Evolutionary conservation across 2,888 invertebrate genomes (phyloP).

Genomic region (Epinotia ramella): DNA sequence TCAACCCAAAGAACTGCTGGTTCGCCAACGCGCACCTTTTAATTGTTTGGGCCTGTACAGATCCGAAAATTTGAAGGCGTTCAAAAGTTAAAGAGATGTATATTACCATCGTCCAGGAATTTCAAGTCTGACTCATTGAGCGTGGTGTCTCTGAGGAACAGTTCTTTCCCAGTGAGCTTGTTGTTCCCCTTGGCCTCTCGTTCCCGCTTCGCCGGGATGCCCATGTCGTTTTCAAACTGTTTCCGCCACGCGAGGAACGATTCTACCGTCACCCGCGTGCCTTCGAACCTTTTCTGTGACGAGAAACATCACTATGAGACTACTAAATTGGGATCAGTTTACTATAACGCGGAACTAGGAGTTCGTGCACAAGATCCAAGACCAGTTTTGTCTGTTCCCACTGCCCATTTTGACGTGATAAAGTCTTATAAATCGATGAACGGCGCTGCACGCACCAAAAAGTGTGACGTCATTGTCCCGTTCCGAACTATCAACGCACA

Average conservation of each 20-base stretch:
- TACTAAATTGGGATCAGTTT: no score
- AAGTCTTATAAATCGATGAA: no score
- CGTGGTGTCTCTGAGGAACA: constrained; percentile 96
- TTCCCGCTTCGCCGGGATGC: constrained; percentile 89
- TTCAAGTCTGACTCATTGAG: constrained; percentile 98
- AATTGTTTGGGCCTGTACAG: background rate
- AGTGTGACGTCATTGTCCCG: no score
- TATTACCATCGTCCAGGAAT: constrained; percentile 94
- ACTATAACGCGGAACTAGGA: no score
- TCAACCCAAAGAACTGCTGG: no score
- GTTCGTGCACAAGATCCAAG: no score
- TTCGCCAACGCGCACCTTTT: no score
- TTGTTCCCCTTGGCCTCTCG: constrained; percentile 89
- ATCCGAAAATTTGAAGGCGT: background rate
- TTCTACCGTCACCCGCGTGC: constrained; percentile 97
- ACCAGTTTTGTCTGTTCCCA: no score
- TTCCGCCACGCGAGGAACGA: constrained; percentile 97
- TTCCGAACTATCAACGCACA: no score
- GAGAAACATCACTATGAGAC: constrained; percentile 29
- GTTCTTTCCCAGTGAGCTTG: constrained; percentile 96
- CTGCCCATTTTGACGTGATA: no score
- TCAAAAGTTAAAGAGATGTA: background rate
- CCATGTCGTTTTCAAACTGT: constrained; percentile 96
- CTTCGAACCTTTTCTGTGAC: constrained; percentile 95
- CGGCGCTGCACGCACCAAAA: no score